Percentiles rank a stretch among this genome's conserved stretches.
Evolutionary conservation across 2,888 invertebrate species (phyloP).

Genomic region (Cryptus viduatorius): DNA sequence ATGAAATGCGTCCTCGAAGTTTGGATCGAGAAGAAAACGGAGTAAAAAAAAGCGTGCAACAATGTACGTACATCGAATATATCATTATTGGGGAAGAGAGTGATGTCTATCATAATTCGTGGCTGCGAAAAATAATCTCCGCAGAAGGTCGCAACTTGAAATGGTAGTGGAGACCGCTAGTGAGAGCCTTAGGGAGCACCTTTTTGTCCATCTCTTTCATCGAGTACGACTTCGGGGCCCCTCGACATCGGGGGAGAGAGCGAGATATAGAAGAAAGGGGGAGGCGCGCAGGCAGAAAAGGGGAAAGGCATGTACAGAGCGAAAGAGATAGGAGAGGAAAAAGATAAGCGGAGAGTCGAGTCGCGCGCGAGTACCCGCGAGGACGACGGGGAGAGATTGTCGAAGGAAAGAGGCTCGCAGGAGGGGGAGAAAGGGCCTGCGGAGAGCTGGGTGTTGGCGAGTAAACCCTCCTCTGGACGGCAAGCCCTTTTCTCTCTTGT

Average conservation of each 20-base stretch:
- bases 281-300: not conserved
- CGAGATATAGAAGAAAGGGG: slow-evolving; percentile 22
- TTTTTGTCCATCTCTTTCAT: slow-evolving; percentile 4
- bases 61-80: no score
- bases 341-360: slow-evolving; percentile 64
- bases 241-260: slow-evolving; percentile 2
- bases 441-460: slow-evolving; percentile 36
- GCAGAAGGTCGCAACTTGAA: no score
- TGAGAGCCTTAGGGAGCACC: no score
- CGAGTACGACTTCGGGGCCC: not conserved
- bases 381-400: slow-evolving; percentile 64
- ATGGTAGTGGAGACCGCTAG: no score
- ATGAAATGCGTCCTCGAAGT: not conserved
- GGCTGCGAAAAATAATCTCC: no score
- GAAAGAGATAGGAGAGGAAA: slow-evolving; percentile 21
- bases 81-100: no score
- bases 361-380: slow-evolving; percentile 71
- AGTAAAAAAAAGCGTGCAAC: no score
- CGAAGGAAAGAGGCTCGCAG: slow-evolving; percentile 46
- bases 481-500: not conserved
- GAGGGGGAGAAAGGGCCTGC: slow-evolving; percentile 62
- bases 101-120: no score
- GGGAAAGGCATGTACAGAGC: not conserved
- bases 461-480: slow-evolving; percentile 30
- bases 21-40: not conserved